These are phyloP conservation scores for Pelobates fuscus DNA, from an alignment of 2,113 vertebrate species.

Conservation along the genomic window DNA sequence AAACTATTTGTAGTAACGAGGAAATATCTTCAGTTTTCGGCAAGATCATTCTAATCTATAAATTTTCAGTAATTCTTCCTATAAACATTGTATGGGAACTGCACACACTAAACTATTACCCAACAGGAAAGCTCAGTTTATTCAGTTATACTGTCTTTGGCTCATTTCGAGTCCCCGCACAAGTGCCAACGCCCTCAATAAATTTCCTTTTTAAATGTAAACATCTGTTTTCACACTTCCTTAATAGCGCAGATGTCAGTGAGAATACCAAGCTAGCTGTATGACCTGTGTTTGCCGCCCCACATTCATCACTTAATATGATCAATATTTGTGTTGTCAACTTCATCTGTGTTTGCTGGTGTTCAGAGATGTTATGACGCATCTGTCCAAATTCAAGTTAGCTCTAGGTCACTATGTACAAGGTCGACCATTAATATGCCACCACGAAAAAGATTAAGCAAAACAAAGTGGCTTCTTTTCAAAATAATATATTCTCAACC, in stretches of 20 bases:
- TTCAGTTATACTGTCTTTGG: conserved; percentile 24
- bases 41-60: too few species aligned
- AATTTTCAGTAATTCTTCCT: too few species aligned
- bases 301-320: background rate
- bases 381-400: background rate
- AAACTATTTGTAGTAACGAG: too few species aligned
- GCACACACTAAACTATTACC: background rate
- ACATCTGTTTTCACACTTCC: conserved; percentile 11
- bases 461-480: too few species aligned
- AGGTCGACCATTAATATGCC: background rate
- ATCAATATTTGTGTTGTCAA: background rate
- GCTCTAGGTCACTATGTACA: background rate
- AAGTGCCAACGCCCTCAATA: background rate
- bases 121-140: conserved; percentile 24
- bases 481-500: too few species aligned
- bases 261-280: background rate
- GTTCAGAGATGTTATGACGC: conserved; percentile 4
- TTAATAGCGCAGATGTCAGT: background rate
- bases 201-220: conserved; percentile 2
- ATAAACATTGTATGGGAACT: too few species aligned
- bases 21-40: too few species aligned
- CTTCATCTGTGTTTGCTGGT: background rate
- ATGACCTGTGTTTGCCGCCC: background rate
- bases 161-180: background rate
- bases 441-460: background rate